phyloP scores from a whole-genome alignment of 2,113 vertebrate genomes.

The zebrafish (Danio rerio) region DNA sequence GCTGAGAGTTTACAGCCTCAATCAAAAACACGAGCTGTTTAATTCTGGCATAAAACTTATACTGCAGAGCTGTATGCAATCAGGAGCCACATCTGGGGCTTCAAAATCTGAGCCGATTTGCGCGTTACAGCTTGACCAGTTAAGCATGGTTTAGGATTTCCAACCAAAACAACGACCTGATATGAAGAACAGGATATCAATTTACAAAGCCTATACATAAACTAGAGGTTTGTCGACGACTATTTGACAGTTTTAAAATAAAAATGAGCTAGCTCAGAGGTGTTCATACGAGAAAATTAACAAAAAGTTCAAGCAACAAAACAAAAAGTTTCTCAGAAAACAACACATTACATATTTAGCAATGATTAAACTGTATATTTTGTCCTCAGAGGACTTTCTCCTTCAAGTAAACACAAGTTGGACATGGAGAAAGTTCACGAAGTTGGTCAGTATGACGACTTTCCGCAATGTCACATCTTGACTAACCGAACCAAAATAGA shows the following conservation, averaged over 20 bases:
- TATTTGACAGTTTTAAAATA: not conserved
- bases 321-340: not conserved
- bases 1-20: too few species aligned
- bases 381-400: not conserved
- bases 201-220: not conserved
- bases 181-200: not conserved
- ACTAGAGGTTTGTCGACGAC: not conserved
- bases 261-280: not conserved
- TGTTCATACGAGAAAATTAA: not conserved
- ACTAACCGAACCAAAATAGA: constrained; percentile 18
- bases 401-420: not conserved
- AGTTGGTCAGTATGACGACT: constrained; percentile 59
- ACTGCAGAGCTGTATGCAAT: constrained; percentile 53
- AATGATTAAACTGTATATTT: not conserved
- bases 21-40: not conserved
- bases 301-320: not conserved
- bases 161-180: constrained; percentile 3
- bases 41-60: not conserved
- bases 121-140: not conserved
- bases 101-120: not conserved
- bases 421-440: constrained; percentile 53
- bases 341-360: not conserved
- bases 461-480: constrained; percentile 66
- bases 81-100: constrained; percentile 73
- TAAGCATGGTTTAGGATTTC: not conserved